Evolutionary conservation across 2,797 vertebrate species (phyloP), one percentile per base, ranked within the genome.

Genomic region (Pipistrellus pipistrellus): DNA sequence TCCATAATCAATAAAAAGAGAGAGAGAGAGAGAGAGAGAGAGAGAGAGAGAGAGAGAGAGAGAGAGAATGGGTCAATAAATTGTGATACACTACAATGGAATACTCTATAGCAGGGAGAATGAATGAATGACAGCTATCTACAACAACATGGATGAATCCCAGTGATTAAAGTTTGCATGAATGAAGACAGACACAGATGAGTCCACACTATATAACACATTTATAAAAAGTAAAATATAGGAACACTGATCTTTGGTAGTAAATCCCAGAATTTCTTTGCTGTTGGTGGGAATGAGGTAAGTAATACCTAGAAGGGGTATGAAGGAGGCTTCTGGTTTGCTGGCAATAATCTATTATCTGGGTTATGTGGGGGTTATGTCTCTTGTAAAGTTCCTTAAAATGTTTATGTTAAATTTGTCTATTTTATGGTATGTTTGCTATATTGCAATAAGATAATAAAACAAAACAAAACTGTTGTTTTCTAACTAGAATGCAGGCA

Each of bases 381-480:
- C 69, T 88, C 62, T 59, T 46, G 46, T 25, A 71, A 81, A 66
- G 73, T 21, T 95, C 75, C 88, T 88, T 14, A 53, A 59, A 81
- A 83, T 55, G 18, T 15, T 20, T 91, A 48, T 46, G 86, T 68
- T 62, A 80, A 2, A 66, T 66, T 59, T 83, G 25, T n/a, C 30
- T 3, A 59, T 15, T 88, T 93, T 81, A 32, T 38, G 69, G n/a
- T 46, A 72, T 55, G 8, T 20, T 30, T 64, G 59, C 11, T 73
- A 46, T 11, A 73, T 2, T 57, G 11, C 13, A 46, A 72, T 17
- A 76, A 73, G 62, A 48, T 17, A 88, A 41, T 64, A 62, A 93
- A 95, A 73, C 8, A 46, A 86, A 76, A 46, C 12, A 73, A 93
- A 78, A 46, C 57, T 88, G 4, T 73, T 73, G 66, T 66, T 86